A percentile compares a stretch with the other conserved stretches of the same genome.
These are phyloP conservation scores for Teleogryllus occipitalis DNA, from an alignment of 1,140 invertebrate genomes.

Conservation along the genomic window DNA sequence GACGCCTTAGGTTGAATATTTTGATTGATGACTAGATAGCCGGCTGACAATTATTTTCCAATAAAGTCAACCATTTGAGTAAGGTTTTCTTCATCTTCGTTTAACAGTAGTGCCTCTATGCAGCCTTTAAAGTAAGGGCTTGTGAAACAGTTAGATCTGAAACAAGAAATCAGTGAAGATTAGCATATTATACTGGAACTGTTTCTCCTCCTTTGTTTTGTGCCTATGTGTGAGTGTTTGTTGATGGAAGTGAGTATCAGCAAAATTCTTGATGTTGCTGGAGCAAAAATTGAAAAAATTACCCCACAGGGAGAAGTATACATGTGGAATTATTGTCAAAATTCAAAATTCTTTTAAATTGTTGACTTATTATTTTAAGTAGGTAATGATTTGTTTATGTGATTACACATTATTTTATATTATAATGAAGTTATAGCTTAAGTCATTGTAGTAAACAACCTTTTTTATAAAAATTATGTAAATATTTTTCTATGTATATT, in stretches of 20 bases:
- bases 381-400: background rate
- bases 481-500: background rate
- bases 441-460: too few species aligned
- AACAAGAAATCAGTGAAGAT: background rate
- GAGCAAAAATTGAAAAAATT: background rate
- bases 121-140: conserved; percentile 55
- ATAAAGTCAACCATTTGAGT: conserved; percentile 51
- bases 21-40: background rate
- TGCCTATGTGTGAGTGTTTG: background rate
- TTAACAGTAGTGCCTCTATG: conserved; percentile 48
- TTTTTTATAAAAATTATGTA: too few species aligned
- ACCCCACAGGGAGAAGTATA: background rate
- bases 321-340: background rate
- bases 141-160: conserved; percentile 50
- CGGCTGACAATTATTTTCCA: conserved; percentile 29
- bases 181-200: background rate
- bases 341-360: background rate
- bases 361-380: background rate
- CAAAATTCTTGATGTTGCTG: background rate
- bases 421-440: background rate
- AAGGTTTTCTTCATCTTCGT: conserved; percentile 48
- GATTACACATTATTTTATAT: background rate
- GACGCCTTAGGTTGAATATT: background rate
- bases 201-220: background rate
- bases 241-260: too few species aligned